These are phyloP conservation scores for Nautilus pompilius DNA, from an alignment of 1,140 invertebrate species.

Conservation along the genomic window DNA sequence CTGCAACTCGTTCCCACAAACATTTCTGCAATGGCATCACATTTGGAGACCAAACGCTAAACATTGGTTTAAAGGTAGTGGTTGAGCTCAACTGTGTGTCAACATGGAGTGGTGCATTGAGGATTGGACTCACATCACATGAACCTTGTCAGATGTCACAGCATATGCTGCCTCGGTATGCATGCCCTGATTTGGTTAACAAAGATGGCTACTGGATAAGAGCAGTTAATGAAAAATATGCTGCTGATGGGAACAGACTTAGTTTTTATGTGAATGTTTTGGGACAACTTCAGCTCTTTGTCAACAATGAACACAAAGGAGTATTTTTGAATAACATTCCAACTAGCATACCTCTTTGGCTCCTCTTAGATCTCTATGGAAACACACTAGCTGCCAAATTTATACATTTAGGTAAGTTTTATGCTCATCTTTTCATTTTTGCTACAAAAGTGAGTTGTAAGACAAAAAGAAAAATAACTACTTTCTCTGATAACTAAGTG, in stretches of 20 bases:
- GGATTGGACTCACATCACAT: slow-evolving; percentile 50
- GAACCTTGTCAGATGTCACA: slow-evolving; percentile 39
- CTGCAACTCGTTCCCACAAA: slow-evolving; percentile 33
- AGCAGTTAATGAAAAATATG: slow-evolving; percentile 41
- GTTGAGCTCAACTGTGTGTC: slow-evolving; percentile 36
- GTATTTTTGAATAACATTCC: slow-evolving; percentile 46
- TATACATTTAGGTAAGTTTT: slow-evolving; percentile 50
- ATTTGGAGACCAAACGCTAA: slow-evolving; percentile 50
- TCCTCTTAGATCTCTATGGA: slow-evolving; percentile 54
- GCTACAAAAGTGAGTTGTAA: no score
- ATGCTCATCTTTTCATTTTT: no score
- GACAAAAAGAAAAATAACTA: no score
- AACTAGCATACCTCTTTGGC: slow-evolving; percentile 46
- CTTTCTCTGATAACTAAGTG: no score
- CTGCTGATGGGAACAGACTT: slow-evolving; percentile 32
- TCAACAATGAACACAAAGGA: slow-evolving; percentile 53
- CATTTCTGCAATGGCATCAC: slow-evolving; percentile 53
- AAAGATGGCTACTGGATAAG: slow-evolving; percentile 52
- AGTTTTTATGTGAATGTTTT: slow-evolving; percentile 46
- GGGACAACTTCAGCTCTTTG: slow-evolving; percentile 52
- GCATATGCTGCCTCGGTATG: slow-evolving; percentile 44
- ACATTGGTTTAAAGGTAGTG: slow-evolving; percentile 40
- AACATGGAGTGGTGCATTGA: slow-evolving; percentile 53
- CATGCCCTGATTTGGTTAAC: slow-evolving; percentile 45
- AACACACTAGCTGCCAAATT: slow-evolving; percentile 49